Evolutionary conservation across 2,888 invertebrate genomes (phyloP), one percentile per base, ranked within the genome.

Genomic region (Drosophila affinis): DNA sequence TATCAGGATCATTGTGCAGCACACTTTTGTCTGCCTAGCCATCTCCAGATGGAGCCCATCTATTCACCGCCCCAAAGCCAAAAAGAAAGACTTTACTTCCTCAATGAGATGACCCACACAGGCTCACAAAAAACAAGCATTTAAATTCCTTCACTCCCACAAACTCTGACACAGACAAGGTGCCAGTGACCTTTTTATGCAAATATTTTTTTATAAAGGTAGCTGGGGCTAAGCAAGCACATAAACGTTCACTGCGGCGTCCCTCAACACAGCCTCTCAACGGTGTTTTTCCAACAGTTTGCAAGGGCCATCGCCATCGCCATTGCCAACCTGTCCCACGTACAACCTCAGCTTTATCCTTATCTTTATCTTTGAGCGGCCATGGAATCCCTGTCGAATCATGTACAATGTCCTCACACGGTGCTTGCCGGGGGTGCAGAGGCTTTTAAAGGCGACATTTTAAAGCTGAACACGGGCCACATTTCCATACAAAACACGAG

Each of bases 161-260:
- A 4, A 4, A 24, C 24, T n/a, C n/a, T n/a, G n/a, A 24, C 24
- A 53, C 27, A 48, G 58, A 47, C 79, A 73, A 78, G 82, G 84
- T 90, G 91, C 88, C 87, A 88, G 84, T 91, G 91, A 91, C 91
- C 91, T 88, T 91, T 90, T 90, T 87, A 90, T 91, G 89, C 81
- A 90, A 91, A 91, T 91, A 91, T 90, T 87, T 90, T 82, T 83
- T 74, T 73, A 70, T 78, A 70, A 76, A 71, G 62, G 53, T 45
- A 7, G 39, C n/a, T n/a, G 39, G n/a, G 39, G 39, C 68, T 58
- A 34, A 46, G 68, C 69, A 60, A 65, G 60, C 73, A 75, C 68
- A 81, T 63, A 72, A 72, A 84, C 78, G 76, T 63, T 68, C 57
- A 73, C 62, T 4, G 4, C 34, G 1, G 12, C 12, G 12, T 12